Evolutionary conservation across 2,888 invertebrate genomes (phyloP).

Genomic region (Drepana falcataria): DNA sequence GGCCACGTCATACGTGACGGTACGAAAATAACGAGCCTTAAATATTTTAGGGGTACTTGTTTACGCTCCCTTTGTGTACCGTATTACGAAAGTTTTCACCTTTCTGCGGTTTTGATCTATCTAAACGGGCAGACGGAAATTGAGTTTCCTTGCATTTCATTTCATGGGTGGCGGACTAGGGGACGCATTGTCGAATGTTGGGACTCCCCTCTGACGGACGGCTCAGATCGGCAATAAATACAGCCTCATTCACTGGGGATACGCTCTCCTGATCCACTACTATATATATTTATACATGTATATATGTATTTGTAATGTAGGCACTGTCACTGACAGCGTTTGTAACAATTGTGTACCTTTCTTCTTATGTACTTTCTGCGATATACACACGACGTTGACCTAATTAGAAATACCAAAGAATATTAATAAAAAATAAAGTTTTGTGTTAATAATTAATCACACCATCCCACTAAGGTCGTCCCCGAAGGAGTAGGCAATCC

Average conservation of each 20-base stretch:
- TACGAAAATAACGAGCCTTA: constrained; percentile 36
- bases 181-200: constrained; percentile 31
- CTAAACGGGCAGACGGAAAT: constrained; percentile 46
- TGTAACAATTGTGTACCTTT: not conserved
- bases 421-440: no score
- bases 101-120: constrained; percentile 32
- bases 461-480: no score
- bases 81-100: constrained; percentile 48
- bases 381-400: not conserved
- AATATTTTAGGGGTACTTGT: constrained; percentile 44
- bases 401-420: no score
- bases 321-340: not conserved
- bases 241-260: constrained; percentile 8
- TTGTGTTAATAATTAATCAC: no score
- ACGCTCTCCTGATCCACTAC: not conserved
- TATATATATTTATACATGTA: no score
- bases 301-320: not conserved
- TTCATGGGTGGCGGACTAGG: constrained; percentile 32
- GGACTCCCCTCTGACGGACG: constrained; percentile 27
- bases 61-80: constrained; percentile 26
- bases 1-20: constrained; percentile 7
- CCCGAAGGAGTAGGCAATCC: no score
- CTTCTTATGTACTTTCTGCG: not conserved
- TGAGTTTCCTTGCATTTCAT: constrained; percentile 54
- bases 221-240: constrained; percentile 24